Conservation (phyloP, 2,888 invertebrate species). For the Lamellibrachia columna region DNA sequence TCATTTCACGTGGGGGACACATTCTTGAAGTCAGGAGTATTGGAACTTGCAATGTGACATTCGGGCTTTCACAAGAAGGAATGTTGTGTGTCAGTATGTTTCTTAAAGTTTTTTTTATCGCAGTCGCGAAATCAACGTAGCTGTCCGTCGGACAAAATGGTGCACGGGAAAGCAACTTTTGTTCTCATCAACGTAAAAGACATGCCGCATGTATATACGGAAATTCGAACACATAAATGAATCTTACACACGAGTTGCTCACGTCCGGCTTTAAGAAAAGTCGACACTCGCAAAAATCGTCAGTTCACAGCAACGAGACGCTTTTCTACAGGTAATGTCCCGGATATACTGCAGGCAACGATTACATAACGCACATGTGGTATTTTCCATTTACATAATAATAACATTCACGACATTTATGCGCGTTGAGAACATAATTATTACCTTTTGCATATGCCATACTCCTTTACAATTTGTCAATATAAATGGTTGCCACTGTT, state of each 20-base stretch:
- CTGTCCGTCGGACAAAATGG: too few relatives aligned
- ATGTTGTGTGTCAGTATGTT: too few relatives aligned
- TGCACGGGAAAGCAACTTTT: background rate
- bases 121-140: too few relatives aligned
- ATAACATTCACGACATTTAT: background rate
- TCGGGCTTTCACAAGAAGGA: too few relatives aligned
- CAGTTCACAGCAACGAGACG: background rate
- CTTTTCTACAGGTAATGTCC: background rate
- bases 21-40: too few relatives aligned
- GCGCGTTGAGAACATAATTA: background rate
- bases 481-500: background rate
- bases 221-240: too few relatives aligned
- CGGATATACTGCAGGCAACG: background rate
- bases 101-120: too few relatives aligned
- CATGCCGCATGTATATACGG: background rate
- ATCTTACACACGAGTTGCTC: background rate
- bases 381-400: background rate
- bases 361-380: background rate
- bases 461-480: background rate
- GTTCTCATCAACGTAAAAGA: background rate
- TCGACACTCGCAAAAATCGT: background rate
- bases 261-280: background rate
- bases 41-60: too few relatives aligned
- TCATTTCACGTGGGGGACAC: too few relatives aligned
- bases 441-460: background rate